Evolutionary conservation across 2,113 vertebrate species (phyloP).

Genomic region (Ptychochromis oligacanthus): DNA sequence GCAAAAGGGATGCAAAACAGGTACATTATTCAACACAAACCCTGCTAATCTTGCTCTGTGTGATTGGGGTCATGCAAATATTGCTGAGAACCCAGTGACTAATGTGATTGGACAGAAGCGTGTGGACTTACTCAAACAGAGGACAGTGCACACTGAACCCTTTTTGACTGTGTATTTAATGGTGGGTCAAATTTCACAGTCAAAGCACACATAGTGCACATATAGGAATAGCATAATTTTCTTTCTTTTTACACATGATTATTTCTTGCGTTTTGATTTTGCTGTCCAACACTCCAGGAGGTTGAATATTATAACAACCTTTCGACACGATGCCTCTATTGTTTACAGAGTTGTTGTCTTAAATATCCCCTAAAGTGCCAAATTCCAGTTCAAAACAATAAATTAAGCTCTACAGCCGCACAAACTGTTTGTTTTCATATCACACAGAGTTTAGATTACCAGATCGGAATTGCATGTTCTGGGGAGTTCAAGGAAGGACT

Average conservation of each 20-base stretch:
- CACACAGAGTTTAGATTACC: slow-evolving; percentile 26
- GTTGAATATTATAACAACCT: not conserved
- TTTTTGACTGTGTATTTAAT: slow-evolving; percentile 36
- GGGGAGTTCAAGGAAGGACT: slow-evolving; percentile 22
- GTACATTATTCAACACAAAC: slow-evolving; percentile 61
- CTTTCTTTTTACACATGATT: not conserved
- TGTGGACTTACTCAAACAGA: slow-evolving; percentile 43
- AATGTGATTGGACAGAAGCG: slow-evolving; percentile 59
- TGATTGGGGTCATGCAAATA: slow-evolving; percentile 72
- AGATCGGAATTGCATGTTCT: slow-evolving; percentile 18
- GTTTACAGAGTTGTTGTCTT: slow-evolving; percentile 1
- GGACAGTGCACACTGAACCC: slow-evolving; percentile 62
- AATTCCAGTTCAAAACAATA: slow-evolving; percentile 19
- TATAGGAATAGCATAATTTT: not conserved
- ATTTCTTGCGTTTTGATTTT: slow-evolving; percentile 1
- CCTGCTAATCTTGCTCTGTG: slow-evolving; percentile 58
- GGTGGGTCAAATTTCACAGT: slow-evolving; percentile 36
- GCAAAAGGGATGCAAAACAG: slow-evolving; percentile 47
- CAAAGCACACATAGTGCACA: not conserved
- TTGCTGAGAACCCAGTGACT: slow-evolving; percentile 50
- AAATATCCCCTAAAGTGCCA: not conserved
- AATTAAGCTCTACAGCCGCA: not conserved
- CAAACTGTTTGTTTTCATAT: slow-evolving; percentile 27
- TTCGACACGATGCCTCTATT: not conserved
- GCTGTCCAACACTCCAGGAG: not conserved